phyloP scores from a whole-genome alignment of 2,888 invertebrate species.

The Patella caerulea region DNA sequence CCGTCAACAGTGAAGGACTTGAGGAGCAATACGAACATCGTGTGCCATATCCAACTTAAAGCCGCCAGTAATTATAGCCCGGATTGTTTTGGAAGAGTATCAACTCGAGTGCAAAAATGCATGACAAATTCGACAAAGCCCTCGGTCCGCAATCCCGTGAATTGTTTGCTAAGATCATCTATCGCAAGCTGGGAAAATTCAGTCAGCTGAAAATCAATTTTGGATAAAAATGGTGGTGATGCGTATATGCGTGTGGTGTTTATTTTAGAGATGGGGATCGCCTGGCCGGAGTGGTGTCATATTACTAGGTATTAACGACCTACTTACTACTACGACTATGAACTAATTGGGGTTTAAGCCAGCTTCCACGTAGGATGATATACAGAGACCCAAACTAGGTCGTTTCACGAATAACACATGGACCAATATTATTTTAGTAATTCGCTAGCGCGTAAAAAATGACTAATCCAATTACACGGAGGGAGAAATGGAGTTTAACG shows the following conservation, averaged over 20 bases:
- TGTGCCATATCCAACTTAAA: background rate
- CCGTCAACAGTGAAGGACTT: background rate
- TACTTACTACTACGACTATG: too few relatives aligned
- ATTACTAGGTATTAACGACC: too few relatives aligned
- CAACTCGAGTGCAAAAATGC: constrained; percentile 6
- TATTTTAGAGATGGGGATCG: background rate
- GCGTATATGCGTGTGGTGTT: background rate
- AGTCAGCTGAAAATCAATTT: background rate
- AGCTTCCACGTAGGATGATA: too few relatives aligned
- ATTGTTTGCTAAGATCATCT: constrained; percentile 3
- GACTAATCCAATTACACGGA: too few relatives aligned
- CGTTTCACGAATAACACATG: too few relatives aligned
- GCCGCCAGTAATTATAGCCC: background rate
- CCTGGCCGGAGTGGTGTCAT: too few relatives aligned
- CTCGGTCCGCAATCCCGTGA: background rate
- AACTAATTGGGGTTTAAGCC: too few relatives aligned
- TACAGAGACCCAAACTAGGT: too few relatives aligned
- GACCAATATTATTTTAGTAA: too few relatives aligned
- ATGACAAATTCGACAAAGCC: background rate
- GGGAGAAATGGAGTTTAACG: too few relatives aligned
- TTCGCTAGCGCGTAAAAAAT: too few relatives aligned
- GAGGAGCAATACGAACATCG: background rate
- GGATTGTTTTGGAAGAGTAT: constrained; percentile 4
- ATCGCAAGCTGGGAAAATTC: background rate
- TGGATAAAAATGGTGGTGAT: background rate